Percentiles rank a stretch among this genome's conserved stretches.
Conservation (phyloP, 1,140 invertebrate species). For the Aricia agestis region DNA sequence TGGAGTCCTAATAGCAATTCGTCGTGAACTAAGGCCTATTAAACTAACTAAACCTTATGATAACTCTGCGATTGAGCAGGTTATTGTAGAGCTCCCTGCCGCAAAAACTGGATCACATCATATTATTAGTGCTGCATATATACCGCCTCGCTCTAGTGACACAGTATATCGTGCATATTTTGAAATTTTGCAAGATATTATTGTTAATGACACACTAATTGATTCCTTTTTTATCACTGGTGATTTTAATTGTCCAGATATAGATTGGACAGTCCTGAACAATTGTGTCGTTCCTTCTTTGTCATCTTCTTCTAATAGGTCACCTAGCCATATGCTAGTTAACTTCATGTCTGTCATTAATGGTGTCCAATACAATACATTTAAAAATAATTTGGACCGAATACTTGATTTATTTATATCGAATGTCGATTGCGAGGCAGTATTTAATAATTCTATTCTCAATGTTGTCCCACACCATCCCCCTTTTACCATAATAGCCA, state of each 20-base stretch:
- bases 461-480: background rate
- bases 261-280: slow-evolving; percentile 7
- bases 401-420: slow-evolving; percentile 24
- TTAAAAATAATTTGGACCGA: slow-evolving; percentile 18
- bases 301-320: background rate
- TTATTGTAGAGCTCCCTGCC: slow-evolving; percentile 20
- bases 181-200: background rate
- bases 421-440: background rate
- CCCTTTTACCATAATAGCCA: background rate
- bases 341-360: slow-evolving; percentile 20
- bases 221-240: slow-evolving; percentile 13
- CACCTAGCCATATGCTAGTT: background rate
- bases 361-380: slow-evolving; percentile 22
- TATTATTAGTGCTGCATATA: slow-evolving; percentile 22
- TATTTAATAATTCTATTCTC: background rate
- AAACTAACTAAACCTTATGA: background rate
- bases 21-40: slow-evolving; percentile 16
- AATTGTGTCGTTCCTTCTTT: background rate
- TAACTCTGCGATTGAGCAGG: slow-evolving; percentile 7
- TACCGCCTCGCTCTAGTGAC: slow-evolving; percentile 18
- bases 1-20: slow-evolving; percentile 25
- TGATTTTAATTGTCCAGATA: slow-evolving; percentile 21
- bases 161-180: background rate
- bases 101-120: background rate
- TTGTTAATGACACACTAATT: background rate